Base-by-base conservation (phyloP, 2,888 invertebrate genomes). In the Heliconius ethilla region DNA sequence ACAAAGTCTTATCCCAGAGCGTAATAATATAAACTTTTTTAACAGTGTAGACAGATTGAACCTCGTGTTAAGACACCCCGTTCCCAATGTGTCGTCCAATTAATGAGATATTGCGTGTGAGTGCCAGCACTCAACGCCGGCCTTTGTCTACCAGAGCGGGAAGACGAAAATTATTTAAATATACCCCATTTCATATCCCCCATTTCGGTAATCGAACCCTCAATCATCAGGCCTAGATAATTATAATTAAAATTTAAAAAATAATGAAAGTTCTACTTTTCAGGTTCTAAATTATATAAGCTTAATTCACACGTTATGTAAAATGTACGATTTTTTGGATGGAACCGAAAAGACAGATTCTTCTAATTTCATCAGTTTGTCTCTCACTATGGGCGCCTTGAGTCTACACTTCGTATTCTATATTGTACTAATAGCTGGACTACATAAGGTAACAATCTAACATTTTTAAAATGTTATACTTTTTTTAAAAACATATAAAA, bases 401-500 rank as follows among this genome's bases (percentile, higher is more conserved):
- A 3, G 22, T 5, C 4, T 74, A 10, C 74, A 74, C 22, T 63
- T 74, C 45, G 29, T 65, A 2, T 74, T 74, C 65, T 45, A 74
- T 10, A 45, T 74, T 27, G 27, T 65, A 27, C 74, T 74, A 0
- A 27, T 74, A 40, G 65, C 65, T 40, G 74, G 74, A 29, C 29
- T 74, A 74, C 74, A 74, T 29, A 74, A n/a, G 63, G 74, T 74
- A 63, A 74, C 18, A 13, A 37, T 11, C 1, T 59, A 0, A n/a
- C 3, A 55, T 55, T 55, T 55, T 55, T 55, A 55, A n/a, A 22
- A 18, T 22, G 3, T 22, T 55, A 22, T 55, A 22, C 6, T 0
- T 18, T 55, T 9, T 55, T 55, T 9, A 22, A 22, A 22, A 55
- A 22, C 1, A 22, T 22, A 55, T 51, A 18, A 51, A 51, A 18